A percentile compares a stretch with the other conserved stretches of the same genome.
Evolutionary conservation across 1,140 invertebrate genomes (phyloP).

Genomic region (Aphidius ervi): DNA sequence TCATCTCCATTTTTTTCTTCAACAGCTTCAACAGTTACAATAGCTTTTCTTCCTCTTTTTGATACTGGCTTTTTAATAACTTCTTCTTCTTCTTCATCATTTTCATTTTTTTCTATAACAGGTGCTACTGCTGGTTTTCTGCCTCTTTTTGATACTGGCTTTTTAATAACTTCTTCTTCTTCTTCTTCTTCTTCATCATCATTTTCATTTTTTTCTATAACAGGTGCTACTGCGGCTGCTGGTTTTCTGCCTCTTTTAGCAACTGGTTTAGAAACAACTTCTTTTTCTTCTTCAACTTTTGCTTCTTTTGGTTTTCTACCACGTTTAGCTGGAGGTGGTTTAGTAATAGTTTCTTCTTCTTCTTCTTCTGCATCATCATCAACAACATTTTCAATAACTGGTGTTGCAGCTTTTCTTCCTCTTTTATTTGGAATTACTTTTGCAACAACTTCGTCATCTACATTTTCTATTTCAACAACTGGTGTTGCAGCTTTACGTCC

Average conservation of each 20-base stretch:
- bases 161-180: conserved; percentile 15
- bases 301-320: background rate
- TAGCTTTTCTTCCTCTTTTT: conserved; percentile 9
- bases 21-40: background rate
- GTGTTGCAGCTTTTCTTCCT: too few relatives aligned
- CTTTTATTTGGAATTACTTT: too few relatives aligned
- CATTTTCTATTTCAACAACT: too few relatives aligned
- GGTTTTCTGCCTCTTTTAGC: conserved; percentile 4
- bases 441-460: too few relatives aligned
- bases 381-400: too few relatives aligned
- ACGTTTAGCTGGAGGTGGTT: background rate
- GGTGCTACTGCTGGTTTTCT: too few relatives aligned
- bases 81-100: background rate
- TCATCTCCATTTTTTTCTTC: background rate
- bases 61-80: background rate
- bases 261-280: background rate
- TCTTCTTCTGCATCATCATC: background rate
- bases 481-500: too few relatives aligned
- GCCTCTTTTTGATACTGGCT: too few relatives aligned
- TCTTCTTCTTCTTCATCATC: conserved; percentile 25
- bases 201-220: background rate
- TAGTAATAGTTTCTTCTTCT: background rate
- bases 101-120: too few relatives aligned
- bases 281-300: background rate
- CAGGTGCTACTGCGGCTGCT: background rate